Evolutionary conservation across 2,797 vertebrate species (phyloP).

Genomic region (Threskiornis aethiopicus): DNA sequence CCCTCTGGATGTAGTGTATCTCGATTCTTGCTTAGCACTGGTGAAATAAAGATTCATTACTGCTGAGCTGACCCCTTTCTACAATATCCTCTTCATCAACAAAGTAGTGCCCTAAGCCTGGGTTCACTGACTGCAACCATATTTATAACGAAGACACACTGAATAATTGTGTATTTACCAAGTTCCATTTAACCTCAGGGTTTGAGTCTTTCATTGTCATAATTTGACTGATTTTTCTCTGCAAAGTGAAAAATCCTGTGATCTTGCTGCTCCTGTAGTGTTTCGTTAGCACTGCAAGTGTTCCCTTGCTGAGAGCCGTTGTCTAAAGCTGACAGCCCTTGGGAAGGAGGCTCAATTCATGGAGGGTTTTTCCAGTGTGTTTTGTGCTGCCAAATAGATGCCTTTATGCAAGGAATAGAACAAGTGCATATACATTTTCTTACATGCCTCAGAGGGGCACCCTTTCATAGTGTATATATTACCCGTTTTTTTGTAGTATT

Average conservation of each 20-base stretch:
- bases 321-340: neutral
- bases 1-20: neutral
- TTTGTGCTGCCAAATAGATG: neutral
- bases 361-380: neutral
- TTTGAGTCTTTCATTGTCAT: neutral
- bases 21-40: neutral
- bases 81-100: slow-evolving; percentile 55
- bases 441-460: neutral
- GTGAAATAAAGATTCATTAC: slow-evolving; percentile 51
- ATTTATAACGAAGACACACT: slow-evolving; percentile 47
- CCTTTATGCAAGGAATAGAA: neutral
- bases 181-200: slow-evolving; percentile 50
- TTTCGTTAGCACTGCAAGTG: neutral
- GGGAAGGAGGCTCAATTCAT: neutral
- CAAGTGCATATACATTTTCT: neutral
- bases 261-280: neutral
- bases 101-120: slow-evolving; percentile 35
- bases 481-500: neutral
- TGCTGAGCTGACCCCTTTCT: slow-evolving; percentile 57
- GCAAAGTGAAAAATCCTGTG: slow-evolving; percentile 28
- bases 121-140: slow-evolving; percentile 13
- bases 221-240: neutral
- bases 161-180: slow-evolving; percentile 68
- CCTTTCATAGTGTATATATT: neutral
- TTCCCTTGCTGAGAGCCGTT: neutral